Conservation (phyloP, 2,888 invertebrate species). For the Andrena bucephala region DNA sequence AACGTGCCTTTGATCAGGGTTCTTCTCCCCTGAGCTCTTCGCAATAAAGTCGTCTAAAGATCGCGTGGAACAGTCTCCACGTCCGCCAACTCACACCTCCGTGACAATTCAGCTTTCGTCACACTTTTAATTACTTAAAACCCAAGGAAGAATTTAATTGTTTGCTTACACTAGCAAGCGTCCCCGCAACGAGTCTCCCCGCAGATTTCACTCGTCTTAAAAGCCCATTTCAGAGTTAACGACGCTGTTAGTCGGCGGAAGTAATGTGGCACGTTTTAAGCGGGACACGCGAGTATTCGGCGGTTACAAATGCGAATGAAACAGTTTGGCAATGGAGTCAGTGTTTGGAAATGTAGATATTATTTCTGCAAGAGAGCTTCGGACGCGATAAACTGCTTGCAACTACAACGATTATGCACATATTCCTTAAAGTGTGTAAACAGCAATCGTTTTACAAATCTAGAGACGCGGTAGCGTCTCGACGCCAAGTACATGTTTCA, state of each 20-base stretch:
- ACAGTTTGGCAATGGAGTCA: background rate
- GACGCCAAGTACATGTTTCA: too few relatives aligned
- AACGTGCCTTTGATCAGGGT: slow-evolving; percentile 35
- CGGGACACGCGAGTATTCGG: background rate
- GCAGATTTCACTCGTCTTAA: slow-evolving; percentile 42
- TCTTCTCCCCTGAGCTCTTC: slow-evolving; percentile 33
- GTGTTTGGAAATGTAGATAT: background rate
- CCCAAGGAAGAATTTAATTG: slow-evolving; percentile 19
- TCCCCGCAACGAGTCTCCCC: slow-evolving; percentile 32
- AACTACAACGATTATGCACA: background rate
- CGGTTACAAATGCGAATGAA: background rate
- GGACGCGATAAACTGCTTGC: background rate
- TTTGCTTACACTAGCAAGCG: slow-evolving; percentile 1
- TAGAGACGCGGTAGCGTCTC: too few relatives aligned
- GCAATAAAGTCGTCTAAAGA: slow-evolving; percentile 32
- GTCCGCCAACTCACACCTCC: slow-evolving; percentile 24
- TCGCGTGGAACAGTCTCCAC: slow-evolving; percentile 11
- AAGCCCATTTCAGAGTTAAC: slow-evolving; percentile 33
- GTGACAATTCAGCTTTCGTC: slow-evolving; percentile 5
- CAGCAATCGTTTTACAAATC: too few relatives aligned
- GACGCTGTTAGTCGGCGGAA: slow-evolving; percentile 18
- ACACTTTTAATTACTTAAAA: slow-evolving; percentile 4
- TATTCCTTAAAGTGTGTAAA: too few relatives aligned
- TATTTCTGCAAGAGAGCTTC: background rate
- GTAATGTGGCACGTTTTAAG: background rate